These are phyloP conservation scores for Mylabris phalerata DNA, from an alignment of 1,140 invertebrate species.

Conservation along the genomic window DNA sequence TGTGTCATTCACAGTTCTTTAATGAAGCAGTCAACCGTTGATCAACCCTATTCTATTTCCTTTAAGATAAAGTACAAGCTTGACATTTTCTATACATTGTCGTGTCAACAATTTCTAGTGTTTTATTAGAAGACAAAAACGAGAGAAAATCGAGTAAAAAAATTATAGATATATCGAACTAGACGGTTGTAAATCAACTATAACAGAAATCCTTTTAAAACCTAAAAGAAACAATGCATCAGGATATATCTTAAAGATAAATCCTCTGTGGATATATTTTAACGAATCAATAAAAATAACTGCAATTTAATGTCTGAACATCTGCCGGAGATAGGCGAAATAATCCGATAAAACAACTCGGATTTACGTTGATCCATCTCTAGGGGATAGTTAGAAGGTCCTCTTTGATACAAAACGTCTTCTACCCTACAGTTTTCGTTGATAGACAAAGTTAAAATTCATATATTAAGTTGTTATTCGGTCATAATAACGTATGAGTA, in stretches of 20 bases:
- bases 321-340: slow-evolving; percentile 27
- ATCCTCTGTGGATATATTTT: slow-evolving; percentile 13
- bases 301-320: slow-evolving; percentile 30
- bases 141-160: too few species aligned
- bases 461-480: neutral
- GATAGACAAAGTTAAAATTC: slow-evolving; percentile 13
- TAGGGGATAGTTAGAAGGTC: slow-evolving; percentile 5
- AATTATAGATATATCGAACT: too few species aligned
- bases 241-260: slow-evolving; percentile 6
- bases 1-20: too few species aligned
- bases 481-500: too few species aligned
- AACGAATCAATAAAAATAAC: slow-evolving; percentile 27
- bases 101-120: too few species aligned
- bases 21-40: too few species aligned
- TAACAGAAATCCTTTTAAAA: too few species aligned
- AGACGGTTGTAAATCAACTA: slow-evolving; percentile 10
- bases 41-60: too few species aligned
- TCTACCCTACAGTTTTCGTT: neutral
- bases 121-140: too few species aligned
- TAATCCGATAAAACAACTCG: slow-evolving; percentile 30
- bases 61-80: too few species aligned
- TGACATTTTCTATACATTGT: too few species aligned
- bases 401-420: slow-evolving; percentile 1
- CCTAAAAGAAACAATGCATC: too few species aligned
- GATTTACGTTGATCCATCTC: slow-evolving; percentile 17